Evolutionary conservation across 2,888 invertebrate genomes (phyloP).

Genomic region (Napeogenes inachia): DNA sequence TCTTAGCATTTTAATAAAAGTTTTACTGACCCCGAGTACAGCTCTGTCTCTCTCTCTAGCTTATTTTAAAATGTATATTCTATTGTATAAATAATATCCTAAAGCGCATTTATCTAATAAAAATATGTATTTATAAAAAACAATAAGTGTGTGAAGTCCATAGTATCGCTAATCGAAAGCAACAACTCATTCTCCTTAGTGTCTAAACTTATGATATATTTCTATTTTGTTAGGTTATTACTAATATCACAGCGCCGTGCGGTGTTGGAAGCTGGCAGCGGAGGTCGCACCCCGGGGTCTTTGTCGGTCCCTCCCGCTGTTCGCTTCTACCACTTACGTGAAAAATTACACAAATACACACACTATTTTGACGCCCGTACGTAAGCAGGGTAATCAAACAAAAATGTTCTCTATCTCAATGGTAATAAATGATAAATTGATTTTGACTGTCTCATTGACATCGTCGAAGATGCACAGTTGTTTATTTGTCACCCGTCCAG

Average conservation of each 20-base stretch:
- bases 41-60: too few species aligned
- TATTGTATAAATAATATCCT: too few species aligned
- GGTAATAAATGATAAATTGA: conserved; percentile 25
- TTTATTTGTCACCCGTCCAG: conserved; percentile 41
- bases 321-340: conserved; percentile 53
- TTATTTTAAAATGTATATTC: too few species aligned
- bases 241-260: conserved; percentile 44
- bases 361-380: conserved; percentile 27
- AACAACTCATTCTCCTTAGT: conserved; percentile 32
- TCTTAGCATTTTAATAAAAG: too few species aligned
- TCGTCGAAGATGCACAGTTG: conserved; percentile 29
- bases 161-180: conserved; percentile 31
- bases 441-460: conserved; percentile 21
- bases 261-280: conserved; percentile 42
- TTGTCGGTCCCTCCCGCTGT: conserved; percentile 69
- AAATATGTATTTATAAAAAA: too few species aligned
- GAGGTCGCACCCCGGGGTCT: conserved; percentile 61
- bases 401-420: conserved; percentile 18
- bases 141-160: not conserved
- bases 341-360: conserved; percentile 55
- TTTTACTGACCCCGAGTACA: too few species aligned
- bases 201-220: conserved; percentile 41
- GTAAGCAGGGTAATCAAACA: not conserved
- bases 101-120: too few species aligned
- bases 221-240: conserved; percentile 56